A percentile compares a stretch with the other conserved stretches of the same genome.
Evolutionary conservation across 2,113 vertebrate species (phyloP).

Genomic region (Callipepla squamata): DNA sequence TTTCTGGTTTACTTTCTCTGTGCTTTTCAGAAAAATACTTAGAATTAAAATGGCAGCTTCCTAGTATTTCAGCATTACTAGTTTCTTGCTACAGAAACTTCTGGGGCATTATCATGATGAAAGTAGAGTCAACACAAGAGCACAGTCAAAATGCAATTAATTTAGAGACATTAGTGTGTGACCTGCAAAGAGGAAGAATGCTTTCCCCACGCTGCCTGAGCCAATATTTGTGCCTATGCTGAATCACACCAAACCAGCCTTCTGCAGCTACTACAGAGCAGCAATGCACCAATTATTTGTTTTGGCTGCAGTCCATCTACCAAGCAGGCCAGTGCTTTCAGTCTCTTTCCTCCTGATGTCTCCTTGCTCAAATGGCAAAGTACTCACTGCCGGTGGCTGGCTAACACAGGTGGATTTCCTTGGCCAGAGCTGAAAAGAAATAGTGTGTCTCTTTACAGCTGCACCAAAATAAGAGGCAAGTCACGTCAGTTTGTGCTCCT

Average conservation of each 20-base stretch:
- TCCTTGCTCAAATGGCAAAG: background rate
- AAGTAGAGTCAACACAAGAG: background rate
- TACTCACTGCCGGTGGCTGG: accelerated
- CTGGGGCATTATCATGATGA: background rate
- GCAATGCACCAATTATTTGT: background rate
- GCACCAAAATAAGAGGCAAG: background rate
- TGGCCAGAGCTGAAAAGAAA: background rate
- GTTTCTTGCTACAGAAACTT: background rate
- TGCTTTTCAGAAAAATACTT: background rate
- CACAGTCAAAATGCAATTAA: background rate
- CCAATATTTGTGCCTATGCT: background rate
- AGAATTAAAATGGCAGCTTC: background rate
- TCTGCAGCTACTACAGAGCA: background rate
- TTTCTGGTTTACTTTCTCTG: background rate
- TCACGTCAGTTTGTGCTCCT: background rate
- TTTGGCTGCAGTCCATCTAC: background rate
- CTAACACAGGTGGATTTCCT: background rate
- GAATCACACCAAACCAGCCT: background rate
- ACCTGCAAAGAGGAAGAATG: background rate
- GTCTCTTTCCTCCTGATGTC: background rate
- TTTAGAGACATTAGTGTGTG: background rate
- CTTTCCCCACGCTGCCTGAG: background rate
- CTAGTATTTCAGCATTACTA: background rate
- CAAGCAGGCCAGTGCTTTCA: background rate
- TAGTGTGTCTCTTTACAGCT: accelerated